Conservation (phyloP, 2,888 invertebrate genomes). For the Diplolepis rosae region DNA sequence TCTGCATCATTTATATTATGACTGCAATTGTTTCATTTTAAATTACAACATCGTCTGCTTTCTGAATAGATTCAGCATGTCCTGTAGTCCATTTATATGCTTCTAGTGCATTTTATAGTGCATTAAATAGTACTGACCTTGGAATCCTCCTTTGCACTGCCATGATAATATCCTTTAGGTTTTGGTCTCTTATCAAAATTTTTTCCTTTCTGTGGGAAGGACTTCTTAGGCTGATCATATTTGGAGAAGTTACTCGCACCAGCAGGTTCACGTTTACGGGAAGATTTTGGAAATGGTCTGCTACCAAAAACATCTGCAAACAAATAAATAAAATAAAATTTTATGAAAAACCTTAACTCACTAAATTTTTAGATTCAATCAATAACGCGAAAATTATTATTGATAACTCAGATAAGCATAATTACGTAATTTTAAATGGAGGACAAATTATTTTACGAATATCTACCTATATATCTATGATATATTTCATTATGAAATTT, state of each 20-base stretch:
- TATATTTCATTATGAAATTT: background rate
- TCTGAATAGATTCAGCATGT: no score
- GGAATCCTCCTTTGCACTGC: conserved; percentile 83
- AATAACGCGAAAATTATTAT: no score
- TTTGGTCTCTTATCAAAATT: conserved; percentile 83
- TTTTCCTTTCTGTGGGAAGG: conserved; percentile 80
- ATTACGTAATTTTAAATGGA: background rate
- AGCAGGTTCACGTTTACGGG: conserved; percentile 79
- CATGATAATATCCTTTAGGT: conserved; percentile 78
- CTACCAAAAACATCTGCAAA: conserved; percentile 64
- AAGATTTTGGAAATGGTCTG: conserved; percentile 72
- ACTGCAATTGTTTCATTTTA: no score
- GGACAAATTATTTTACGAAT: background rate
- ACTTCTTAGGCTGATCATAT: conserved; percentile 82
- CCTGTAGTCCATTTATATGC: no score
- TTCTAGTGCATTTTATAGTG: no score
- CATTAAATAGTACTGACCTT: conserved; percentile 73
- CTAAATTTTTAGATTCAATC: background rate
- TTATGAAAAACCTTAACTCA: background rate
- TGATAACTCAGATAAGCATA: background rate
- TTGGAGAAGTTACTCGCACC: conserved; percentile 76
- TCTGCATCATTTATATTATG: no score
- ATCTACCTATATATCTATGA: background rate
- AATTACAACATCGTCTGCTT: no score
- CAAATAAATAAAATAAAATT: background rate